phyloP scores from a whole-genome alignment of 1,140 invertebrate species.

The Apis laboriosa region DNA sequence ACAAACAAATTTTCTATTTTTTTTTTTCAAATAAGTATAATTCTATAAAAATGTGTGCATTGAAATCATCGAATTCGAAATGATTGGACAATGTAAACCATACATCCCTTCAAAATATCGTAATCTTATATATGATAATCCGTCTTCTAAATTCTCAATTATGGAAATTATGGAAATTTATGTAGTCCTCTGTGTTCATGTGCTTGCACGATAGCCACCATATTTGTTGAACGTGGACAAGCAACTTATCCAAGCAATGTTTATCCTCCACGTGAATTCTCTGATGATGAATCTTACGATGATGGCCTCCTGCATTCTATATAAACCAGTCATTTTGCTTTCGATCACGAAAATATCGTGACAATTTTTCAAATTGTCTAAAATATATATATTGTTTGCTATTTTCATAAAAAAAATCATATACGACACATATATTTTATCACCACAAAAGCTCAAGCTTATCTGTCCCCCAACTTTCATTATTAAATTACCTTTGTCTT shows the following conservation, averaged over 20 bases:
- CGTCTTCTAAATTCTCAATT: constrained; percentile 16
- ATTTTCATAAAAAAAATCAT: too few relatives aligned
- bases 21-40: background rate
- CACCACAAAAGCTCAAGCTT: background rate
- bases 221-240: constrained; percentile 34
- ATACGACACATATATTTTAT: background rate
- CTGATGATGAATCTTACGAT: constrained; percentile 11
- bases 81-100: background rate
- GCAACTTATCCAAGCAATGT: constrained; percentile 6
- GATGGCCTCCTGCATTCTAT: background rate
- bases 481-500: background rate
- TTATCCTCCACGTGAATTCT: constrained; percentile 24
- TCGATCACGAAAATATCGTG: background rate
- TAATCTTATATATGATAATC: constrained; percentile 23
- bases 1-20: too few relatives aligned
- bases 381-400: too few relatives aligned
- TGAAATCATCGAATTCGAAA: background rate
- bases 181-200: background rate
- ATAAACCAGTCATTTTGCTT: background rate
- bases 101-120: constrained; percentile 3
- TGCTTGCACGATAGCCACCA: constrained; percentile 12
- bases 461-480: background rate
- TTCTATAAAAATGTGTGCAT: background rate
- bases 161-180: constrained; percentile 31
- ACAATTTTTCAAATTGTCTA: too few relatives aligned